A percentile compares a stretch with the other conserved stretches of the same genome.
Evolutionary conservation across 2,113 vertebrate genomes (phyloP).

Genomic region (Scophthalmus maximus): DNA sequence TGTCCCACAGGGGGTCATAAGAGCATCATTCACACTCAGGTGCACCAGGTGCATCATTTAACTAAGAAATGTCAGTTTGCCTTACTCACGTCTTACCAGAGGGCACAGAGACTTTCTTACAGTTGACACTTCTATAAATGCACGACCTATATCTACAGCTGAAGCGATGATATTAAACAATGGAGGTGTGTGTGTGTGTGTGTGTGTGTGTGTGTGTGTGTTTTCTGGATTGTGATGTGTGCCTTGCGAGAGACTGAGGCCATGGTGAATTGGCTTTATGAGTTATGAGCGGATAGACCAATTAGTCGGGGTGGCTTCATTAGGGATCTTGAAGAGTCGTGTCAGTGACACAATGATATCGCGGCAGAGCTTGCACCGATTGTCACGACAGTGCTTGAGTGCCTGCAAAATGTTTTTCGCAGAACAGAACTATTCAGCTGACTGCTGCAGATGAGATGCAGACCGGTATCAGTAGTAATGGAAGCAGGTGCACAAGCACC

Average conservation of each 20-base stretch:
- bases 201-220: not conserved
- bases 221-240: not conserved
- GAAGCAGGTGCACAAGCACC: not conserved
- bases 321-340: conserved; percentile 16
- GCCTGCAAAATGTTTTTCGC: not conserved
- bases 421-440: not conserved
- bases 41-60: not conserved
- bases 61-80: not conserved
- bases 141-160: not conserved
- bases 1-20: conserved; percentile 13
- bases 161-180: not conserved
- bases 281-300: conserved; percentile 6
- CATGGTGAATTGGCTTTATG: not conserved
- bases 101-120: not conserved
- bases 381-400: not conserved
- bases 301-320: conserved; percentile 1
- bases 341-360: conserved; percentile 10
- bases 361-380: conserved; percentile 1
- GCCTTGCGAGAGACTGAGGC: not conserved
- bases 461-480: not conserved
- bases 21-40: not conserved
- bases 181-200: not conserved
- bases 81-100: not conserved
- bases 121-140: not conserved
- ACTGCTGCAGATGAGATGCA: not conserved